Evolutionary conservation across 2,797 vertebrate genomes (phyloP).

Genomic region (Neostethus bicornis): DNA sequence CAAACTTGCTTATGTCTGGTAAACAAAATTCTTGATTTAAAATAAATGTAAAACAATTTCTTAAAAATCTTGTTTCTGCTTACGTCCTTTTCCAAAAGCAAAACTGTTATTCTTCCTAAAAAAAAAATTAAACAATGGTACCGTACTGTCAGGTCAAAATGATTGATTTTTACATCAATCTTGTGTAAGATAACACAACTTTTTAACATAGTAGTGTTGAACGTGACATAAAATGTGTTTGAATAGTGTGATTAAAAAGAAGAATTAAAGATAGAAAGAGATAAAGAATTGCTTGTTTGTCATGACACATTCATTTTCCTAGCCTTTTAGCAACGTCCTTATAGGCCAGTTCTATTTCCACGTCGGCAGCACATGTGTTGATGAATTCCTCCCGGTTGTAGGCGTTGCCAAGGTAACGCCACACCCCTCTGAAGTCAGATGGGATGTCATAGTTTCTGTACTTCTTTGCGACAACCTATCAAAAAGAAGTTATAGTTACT

Average conservation of each 20-base stretch:
- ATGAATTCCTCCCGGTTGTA: constrained; percentile 91
- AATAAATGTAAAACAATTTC: too few species aligned
- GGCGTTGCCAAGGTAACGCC: constrained; percentile 91
- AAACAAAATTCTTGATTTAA: too few species aligned
- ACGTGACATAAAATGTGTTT: background rate
- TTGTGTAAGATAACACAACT: background rate
- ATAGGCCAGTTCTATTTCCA: constrained; percentile 92
- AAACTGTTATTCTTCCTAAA: too few species aligned
- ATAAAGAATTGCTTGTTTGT: background rate
- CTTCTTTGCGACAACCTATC: constrained; percentile 92
- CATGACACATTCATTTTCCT: constrained; percentile 73
- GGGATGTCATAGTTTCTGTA: constrained; percentile 95
- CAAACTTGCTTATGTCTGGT: too few species aligned
- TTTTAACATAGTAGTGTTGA: constrained; percentile 4
- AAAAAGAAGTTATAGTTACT: constrained; percentile 15
- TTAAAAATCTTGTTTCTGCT: too few species aligned
- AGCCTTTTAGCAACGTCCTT: constrained; percentile 93
- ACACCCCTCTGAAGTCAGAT: constrained; percentile 86
- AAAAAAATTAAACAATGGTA: background rate
- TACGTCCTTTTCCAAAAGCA: too few species aligned
- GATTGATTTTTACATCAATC: constrained; percentile 4
- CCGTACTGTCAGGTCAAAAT: background rate
- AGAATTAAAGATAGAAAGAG: constrained; percentile 2
- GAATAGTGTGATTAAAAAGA: background rate
- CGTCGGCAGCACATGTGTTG: constrained; percentile 92